A percentile compares a stretch with the other conserved stretches of the same genome.
Evolutionary conservation across 2,113 vertebrate genomes (phyloP).

Genomic region (Odontesthes bonariensis): DNA sequence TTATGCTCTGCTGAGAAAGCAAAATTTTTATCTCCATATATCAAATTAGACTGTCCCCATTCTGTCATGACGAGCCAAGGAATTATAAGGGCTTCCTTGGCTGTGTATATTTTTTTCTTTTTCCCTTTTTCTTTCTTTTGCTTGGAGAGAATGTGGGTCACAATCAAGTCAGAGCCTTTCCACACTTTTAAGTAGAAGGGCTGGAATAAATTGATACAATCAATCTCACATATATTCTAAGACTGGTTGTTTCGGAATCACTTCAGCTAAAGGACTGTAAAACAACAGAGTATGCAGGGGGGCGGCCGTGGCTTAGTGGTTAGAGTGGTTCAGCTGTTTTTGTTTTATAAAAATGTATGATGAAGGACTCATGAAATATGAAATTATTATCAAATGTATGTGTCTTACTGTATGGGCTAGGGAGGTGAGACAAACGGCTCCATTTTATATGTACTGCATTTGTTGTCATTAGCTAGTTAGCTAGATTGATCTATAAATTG

Average conservation of each 20-base stretch:
- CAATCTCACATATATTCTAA: not conserved
- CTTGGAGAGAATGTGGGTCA: slow-evolving; percentile 68
- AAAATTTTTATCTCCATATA: slow-evolving; percentile 76
- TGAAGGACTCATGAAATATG: no score
- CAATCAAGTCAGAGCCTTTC: slow-evolving; percentile 9
- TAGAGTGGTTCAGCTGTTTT: no score
- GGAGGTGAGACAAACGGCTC: no score
- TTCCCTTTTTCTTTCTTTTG: slow-evolving; percentile 23
- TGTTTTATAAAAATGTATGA: no score
- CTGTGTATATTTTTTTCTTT: slow-evolving; percentile 56
- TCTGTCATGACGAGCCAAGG: slow-evolving; percentile 78
- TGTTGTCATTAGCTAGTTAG: no score
- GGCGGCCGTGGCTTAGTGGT: no score
- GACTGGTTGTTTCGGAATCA: not conserved
- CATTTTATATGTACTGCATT: no score
- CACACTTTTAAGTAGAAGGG: no score
- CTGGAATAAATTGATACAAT: not conserved
- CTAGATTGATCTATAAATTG: no score
- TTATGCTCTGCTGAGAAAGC: slow-evolving; percentile 79
- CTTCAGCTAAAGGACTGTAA: not conserved
- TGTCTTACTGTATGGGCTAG: no score
- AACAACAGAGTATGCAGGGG: no score
- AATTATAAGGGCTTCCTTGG: slow-evolving; percentile 59
- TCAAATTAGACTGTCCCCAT: slow-evolving; percentile 83
- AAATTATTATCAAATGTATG: no score